Conservation (phyloP, 1,140 invertebrate genomes). For the Eubasilissa regina region DNA sequence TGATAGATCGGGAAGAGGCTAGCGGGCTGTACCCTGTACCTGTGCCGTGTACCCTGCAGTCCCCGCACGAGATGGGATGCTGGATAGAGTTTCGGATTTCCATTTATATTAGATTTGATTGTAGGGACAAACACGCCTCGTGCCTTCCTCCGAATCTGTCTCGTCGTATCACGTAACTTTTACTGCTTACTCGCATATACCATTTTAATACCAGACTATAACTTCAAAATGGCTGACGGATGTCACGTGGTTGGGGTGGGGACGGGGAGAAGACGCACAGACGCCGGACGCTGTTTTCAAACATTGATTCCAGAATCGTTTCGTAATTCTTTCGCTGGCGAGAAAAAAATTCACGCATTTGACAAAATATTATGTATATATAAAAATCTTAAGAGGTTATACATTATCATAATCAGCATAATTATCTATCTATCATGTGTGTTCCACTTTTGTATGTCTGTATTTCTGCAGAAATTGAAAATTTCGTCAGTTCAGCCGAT, state of each 20-base stretch:
- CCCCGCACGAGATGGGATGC: background rate
- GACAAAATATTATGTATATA: no score
- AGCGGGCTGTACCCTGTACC: background rate
- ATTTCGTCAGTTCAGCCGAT: no score
- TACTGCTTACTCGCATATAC: slow-evolving; percentile 59
- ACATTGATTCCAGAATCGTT: no score
- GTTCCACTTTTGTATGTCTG: no score
- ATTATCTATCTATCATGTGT: no score
- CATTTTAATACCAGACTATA: slow-evolving; percentile 56
- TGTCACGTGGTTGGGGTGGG: background rate
- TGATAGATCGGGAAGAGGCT: background rate
- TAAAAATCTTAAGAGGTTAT: no score
- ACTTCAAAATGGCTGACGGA: slow-evolving; percentile 50
- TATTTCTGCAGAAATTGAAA: no score
- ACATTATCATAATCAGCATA: no score
- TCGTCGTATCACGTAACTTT: slow-evolving; percentile 58
- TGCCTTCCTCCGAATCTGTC: slow-evolving; percentile 46
- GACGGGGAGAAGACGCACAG: no score
- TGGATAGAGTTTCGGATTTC: slow-evolving; percentile 58
- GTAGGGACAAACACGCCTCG: slow-evolving; percentile 56
- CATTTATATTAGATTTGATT: slow-evolving; percentile 62
- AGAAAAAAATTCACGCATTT: no score
- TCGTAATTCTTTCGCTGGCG: no score
- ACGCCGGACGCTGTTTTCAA: no score
- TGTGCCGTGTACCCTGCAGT: background rate